Percentiles rank a stretch among this genome's conserved stretches.
Evolutionary conservation across 2,888 invertebrate genomes (phyloP).

Genomic region (Eutolmus rufibarbis): DNA sequence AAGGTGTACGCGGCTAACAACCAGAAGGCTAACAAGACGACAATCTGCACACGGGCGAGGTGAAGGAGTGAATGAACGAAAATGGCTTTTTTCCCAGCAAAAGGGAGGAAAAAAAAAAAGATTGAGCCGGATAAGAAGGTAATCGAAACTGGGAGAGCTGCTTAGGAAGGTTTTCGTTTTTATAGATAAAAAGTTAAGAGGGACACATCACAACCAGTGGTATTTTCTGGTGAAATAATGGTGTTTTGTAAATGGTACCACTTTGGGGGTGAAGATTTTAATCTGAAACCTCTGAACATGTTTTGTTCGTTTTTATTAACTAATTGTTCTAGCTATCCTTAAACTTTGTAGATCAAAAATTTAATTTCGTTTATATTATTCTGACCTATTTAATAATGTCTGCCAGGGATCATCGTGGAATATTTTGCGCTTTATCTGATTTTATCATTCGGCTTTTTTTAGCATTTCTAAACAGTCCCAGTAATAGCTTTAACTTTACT

Average conservation of each 20-base stretch:
- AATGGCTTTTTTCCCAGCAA: neutral
- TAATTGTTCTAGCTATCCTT: neutral
- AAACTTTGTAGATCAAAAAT: neutral
- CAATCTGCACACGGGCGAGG: neutral
- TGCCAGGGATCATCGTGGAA: too few species aligned
- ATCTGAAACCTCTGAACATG: neutral
- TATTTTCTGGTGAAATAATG: neutral
- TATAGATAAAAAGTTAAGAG: neutral
- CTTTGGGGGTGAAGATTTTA: neutral
- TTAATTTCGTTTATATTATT: too few species aligned
- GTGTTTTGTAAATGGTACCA: neutral
- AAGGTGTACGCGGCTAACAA: neutral
- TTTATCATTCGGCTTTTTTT: too few species aligned
- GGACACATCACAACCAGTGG: neutral
- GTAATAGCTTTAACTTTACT: too few species aligned
- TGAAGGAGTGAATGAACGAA: neutral
- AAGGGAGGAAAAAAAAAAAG: neutral
- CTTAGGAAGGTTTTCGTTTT: neutral
- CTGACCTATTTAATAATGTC: too few species aligned
- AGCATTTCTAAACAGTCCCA: too few species aligned
- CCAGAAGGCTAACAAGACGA: neutral
- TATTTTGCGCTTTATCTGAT: too few species aligned
- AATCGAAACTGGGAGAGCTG: neutral
- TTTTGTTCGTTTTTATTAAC: neutral
- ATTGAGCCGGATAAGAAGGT: slow-evolving; percentile 31